Conservation (phyloP, 2,797 vertebrate species). For the Enteromius afrohamiltoni region DNA sequence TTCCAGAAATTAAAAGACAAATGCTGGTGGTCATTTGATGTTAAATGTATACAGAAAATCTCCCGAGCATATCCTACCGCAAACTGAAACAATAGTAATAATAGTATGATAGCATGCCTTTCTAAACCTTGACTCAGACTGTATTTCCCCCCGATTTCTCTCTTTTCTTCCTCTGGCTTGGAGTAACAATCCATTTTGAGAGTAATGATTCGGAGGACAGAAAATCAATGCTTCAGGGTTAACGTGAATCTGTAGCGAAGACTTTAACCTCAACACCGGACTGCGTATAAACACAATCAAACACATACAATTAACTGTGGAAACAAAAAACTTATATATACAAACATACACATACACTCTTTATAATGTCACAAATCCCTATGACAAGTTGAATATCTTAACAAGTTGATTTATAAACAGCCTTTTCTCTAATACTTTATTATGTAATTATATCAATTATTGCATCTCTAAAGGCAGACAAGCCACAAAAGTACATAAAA, state of each 20-base stretch:
- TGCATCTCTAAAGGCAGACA: background rate
- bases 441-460: background rate
- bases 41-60: background rate
- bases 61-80: background rate
- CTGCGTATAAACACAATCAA: constrained; percentile 51
- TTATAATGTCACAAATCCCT: background rate
- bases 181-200: constrained; percentile 72
- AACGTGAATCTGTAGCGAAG: constrained; percentile 72
- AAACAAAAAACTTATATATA: constrained; percentile 37
- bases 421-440: background rate
- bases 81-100: background rate
- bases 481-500: background rate
- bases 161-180: constrained; percentile 47
- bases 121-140: background rate
- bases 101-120: background rate
- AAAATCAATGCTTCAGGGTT: constrained; percentile 79
- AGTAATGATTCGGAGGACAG: constrained; percentile 77
- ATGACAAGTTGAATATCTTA: background rate
- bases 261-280: constrained; percentile 68
- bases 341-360: background rate
- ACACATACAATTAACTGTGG: constrained; percentile 56
- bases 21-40: background rate
- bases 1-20: background rate
- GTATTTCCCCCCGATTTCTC: background rate
- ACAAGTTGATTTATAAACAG: background rate